phyloP scores from a whole-genome alignment of 2,113 vertebrate genomes.

The Aldabrachelys gigantea region DNA sequence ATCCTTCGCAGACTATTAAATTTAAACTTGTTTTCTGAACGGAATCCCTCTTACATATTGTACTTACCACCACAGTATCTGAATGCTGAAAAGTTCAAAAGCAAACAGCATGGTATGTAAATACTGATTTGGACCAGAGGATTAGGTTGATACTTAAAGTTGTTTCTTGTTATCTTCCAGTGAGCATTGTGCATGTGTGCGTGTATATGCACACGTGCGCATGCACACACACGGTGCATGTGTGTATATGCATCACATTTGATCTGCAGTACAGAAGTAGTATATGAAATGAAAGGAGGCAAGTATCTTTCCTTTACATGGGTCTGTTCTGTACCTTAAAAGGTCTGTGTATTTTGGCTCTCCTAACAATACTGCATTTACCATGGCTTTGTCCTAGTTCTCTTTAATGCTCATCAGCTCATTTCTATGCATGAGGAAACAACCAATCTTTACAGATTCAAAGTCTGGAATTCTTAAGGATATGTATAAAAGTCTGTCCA shows the following conservation, averaged over 20 bases:
- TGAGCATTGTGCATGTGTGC: background rate
- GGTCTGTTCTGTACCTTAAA: background rate
- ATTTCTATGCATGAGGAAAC: background rate
- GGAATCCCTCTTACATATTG: background rate
- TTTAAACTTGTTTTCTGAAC: background rate
- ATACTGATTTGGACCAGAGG: background rate
- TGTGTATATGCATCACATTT: background rate
- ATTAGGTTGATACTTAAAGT: background rate
- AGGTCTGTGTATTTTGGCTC: fast-evolving
- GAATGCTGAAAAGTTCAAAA: background rate
- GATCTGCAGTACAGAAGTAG: background rate
- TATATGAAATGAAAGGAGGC: background rate
- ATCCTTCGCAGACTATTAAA: fast-evolving
- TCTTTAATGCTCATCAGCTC: background rate
- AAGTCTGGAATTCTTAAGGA: slow-evolving; percentile 21
- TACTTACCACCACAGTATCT: background rate
- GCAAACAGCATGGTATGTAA: background rate
- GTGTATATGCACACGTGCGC: no score
- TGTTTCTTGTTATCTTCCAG: background rate
- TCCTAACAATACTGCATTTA: background rate
- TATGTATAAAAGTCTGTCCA: background rate
- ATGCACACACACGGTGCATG: background rate
- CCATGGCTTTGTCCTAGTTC: background rate
- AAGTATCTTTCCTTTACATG: background rate
- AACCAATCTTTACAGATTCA: background rate